Evolutionary conservation across 2,113 vertebrate genomes (phyloP).

Genomic region (Erythrolamprus reginae): DNA sequence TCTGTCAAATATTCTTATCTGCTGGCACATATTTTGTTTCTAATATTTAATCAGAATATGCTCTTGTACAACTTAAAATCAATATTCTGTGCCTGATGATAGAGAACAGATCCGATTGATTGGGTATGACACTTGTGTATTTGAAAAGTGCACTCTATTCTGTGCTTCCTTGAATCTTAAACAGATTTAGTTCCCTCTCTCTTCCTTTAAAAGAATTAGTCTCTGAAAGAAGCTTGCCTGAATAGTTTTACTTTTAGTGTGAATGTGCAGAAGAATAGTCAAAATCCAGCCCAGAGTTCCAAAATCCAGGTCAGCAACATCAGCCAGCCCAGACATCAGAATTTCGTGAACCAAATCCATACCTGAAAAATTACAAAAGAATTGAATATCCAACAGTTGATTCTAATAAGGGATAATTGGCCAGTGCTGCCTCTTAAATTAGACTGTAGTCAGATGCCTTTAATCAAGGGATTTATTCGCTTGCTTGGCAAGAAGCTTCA

Average conservation of each 20-base stretch:
- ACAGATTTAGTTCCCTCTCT: neutral
- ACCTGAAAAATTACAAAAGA: neutral
- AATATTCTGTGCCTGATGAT: neutral
- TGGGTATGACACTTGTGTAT: neutral
- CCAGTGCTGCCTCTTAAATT: neutral
- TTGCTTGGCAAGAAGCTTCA: neutral
- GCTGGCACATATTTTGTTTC: neutral
- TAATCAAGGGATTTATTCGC: neutral
- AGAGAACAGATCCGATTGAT: neutral
- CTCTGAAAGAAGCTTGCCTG: neutral
- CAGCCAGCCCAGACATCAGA: neutral
- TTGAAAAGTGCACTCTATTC: neutral
- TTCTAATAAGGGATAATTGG: neutral
- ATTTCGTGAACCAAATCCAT: neutral
- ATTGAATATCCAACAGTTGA: neutral
- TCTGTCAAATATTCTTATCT: neutral
- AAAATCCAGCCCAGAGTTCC: neutral
- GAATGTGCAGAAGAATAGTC: neutral
- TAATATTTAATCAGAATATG: neutral
- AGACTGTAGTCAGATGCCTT: neutral
- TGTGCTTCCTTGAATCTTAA: neutral
- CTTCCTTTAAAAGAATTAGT: neutral
- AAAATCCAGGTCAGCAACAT: neutral
- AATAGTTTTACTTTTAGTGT: neutral
- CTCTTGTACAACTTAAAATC: neutral